Evolutionary conservation across 2,797 vertebrate species (phyloP), one percentile per base, ranked within the genome.

Genomic region (Sebastes baramenuke): DNA sequence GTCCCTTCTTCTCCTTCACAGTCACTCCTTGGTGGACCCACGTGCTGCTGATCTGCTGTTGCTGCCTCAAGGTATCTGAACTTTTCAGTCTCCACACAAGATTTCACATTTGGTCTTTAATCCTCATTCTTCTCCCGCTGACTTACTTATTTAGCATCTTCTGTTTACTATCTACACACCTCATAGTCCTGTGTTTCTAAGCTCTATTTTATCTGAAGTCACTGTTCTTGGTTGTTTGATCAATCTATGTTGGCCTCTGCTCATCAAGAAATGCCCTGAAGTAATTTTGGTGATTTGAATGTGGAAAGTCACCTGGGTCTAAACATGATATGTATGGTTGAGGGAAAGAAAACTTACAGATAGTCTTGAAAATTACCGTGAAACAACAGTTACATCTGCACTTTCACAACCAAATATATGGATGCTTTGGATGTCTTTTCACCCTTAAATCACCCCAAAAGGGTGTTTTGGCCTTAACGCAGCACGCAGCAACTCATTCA

Each of bases 1-100:
- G 66, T 83, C 59, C 42, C 79, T 67, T 34, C 77, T 83, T 58
- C 65, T 79, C 34, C 46, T 66, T 72, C 30, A 4, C 71, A 78
- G 77, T 66, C 85, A 56, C 78, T 84, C 72, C 69, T 65, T 52
- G 54, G 36, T 29, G 68, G 87, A 24, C 64, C 75, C 88, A 82
- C 25, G 20, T 90, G 86, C 80, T 76, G 85, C 79, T 73, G 67
- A 56, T 72, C 80, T 64, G 49, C 56, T 69, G 72, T 77, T 66
- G 68, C 69, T 29, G 62, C 72, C 59, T 73, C 49, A 46, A 94
- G 90, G 89, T 91, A 88, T 56, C 49, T 72, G 25, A 55, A 71
- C 73, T 64, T 68, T 75, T 72, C 74, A 32, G 6, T 65, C 49
- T 69, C 76, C 72, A 73, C 10, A 65, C 20, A 30, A 27, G 49